These are phyloP conservation scores for Indri indri DNA, from an alignment of 2,113 vertebrate genomes.

Conservation along the genomic window DNA sequence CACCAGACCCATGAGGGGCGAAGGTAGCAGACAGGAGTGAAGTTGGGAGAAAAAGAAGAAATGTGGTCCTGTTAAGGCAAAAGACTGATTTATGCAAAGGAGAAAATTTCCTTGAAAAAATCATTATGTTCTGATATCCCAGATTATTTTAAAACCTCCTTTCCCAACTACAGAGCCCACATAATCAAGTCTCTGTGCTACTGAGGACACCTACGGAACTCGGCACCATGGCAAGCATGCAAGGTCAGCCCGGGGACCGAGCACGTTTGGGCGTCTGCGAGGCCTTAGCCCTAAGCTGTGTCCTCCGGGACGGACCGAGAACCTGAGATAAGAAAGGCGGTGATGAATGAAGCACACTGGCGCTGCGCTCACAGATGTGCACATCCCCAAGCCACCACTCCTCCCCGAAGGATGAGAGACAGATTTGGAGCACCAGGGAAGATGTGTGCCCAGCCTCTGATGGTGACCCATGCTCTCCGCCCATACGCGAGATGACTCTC, in stretches of 20 bases:
- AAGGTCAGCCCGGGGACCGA: background rate
- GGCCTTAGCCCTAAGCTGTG: background rate
- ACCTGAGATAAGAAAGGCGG: background rate
- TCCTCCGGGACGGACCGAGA: background rate
- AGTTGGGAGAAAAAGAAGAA: background rate
- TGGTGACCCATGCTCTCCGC: background rate
- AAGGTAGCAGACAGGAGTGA: background rate
- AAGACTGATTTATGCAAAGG: background rate
- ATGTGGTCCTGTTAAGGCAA: background rate
- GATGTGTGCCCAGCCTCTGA: background rate
- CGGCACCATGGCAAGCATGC: background rate
- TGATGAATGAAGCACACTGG: background rate
- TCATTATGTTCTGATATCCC: background rate
- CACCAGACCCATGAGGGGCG: accelerated
- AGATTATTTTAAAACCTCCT: background rate
- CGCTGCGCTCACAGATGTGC: background rate
- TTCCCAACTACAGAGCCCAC: background rate
- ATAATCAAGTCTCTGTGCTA: background rate
- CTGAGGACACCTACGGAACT: background rate
- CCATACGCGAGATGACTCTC: background rate
- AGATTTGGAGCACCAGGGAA: background rate
- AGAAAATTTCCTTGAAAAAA: background rate
- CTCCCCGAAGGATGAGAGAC: accelerated
- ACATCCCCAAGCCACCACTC: background rate
- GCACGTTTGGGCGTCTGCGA: too few species aligned